Evolutionary conservation across 2,888 invertebrate species (phyloP).

Genomic region (Apamea crenata): DNA sequence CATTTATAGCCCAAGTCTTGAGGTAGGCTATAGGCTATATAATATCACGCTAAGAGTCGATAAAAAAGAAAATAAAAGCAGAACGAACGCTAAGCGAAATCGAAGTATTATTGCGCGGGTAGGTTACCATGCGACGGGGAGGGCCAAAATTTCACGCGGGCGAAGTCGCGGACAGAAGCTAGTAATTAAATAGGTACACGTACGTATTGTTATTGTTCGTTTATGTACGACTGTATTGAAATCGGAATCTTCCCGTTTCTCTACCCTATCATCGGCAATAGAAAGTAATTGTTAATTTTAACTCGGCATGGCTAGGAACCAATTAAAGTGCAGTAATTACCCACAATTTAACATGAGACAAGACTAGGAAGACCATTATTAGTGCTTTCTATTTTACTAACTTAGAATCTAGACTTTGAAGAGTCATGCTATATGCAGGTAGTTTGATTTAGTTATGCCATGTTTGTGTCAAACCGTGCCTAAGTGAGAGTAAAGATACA

Average conservation of each 20-base stretch:
- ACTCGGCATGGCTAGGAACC: constrained; percentile 40
- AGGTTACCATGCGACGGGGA: too few relatives aligned
- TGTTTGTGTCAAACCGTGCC: background rate
- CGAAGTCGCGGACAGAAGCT: too few relatives aligned
- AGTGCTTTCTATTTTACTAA: constrained; percentile 59
- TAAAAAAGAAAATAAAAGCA: too few relatives aligned
- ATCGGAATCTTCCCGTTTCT: background rate
- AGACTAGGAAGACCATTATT: constrained; percentile 43
- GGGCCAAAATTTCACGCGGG: too few relatives aligned
- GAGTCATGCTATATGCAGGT: constrained; percentile 19
- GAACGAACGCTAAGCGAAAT: too few relatives aligned
- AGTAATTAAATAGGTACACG: too few relatives aligned
- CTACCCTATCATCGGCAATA: constrained; percentile 39
- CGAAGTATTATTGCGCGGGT: too few relatives aligned
- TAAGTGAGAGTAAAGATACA: background rate
- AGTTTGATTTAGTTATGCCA: constrained; percentile 4
- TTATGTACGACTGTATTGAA: background rate
- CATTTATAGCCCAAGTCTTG: too few relatives aligned
- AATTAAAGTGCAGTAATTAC: constrained; percentile 60
- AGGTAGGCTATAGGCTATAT: too few relatives aligned
- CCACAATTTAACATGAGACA: constrained; percentile 47
- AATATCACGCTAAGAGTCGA: too few relatives aligned
- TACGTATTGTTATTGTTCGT: too few relatives aligned
- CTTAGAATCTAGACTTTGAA: constrained; percentile 53
- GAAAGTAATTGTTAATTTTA: constrained; percentile 55